Conservation (phyloP, 2,113 vertebrate species). For the Oncorhynchus keta region DNA sequence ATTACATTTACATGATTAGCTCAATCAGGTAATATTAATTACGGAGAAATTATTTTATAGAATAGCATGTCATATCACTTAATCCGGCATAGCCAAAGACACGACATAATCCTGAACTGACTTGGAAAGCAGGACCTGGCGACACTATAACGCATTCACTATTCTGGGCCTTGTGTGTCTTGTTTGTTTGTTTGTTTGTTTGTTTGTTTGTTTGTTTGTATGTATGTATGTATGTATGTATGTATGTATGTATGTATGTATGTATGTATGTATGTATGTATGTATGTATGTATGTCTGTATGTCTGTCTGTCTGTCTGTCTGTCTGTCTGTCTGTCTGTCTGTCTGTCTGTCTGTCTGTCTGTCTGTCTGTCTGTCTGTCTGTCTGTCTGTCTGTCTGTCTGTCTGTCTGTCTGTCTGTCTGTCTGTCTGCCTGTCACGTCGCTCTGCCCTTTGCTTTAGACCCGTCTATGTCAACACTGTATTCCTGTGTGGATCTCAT, state of each 20-base stretch:
- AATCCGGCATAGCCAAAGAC: no score
- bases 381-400: slow-evolving; percentile 15
- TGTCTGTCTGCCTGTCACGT: slow-evolving; percentile 68
- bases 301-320: no score
- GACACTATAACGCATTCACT: slow-evolving; percentile 45
- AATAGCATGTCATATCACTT: no score
- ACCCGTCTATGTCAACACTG: slow-evolving; percentile 70
- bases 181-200: not conserved
- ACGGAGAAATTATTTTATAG: no score
- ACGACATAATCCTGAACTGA: slow-evolving; percentile 29
- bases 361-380: slow-evolving; percentile 15
- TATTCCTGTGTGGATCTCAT: slow-evolving; percentile 68
- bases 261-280: slow-evolving; percentile 15
- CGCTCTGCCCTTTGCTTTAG: slow-evolving; percentile 75
- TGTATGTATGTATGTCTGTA: no score
- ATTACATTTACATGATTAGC: no score
- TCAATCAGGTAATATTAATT: no score
- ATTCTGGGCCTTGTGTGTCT: slow-evolving; percentile 10
- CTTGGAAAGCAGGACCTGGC: slow-evolving; percentile 44
- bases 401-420: slow-evolving; percentile 32
- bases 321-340: no score
- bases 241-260: slow-evolving; percentile 31
- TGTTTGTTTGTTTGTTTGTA: slow-evolving; percentile 13
- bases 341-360: not conserved
- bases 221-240: slow-evolving; percentile 13